Conservation (phyloP, 2,797 vertebrate genomes). For the Petrocephalus sullivani region DNA sequence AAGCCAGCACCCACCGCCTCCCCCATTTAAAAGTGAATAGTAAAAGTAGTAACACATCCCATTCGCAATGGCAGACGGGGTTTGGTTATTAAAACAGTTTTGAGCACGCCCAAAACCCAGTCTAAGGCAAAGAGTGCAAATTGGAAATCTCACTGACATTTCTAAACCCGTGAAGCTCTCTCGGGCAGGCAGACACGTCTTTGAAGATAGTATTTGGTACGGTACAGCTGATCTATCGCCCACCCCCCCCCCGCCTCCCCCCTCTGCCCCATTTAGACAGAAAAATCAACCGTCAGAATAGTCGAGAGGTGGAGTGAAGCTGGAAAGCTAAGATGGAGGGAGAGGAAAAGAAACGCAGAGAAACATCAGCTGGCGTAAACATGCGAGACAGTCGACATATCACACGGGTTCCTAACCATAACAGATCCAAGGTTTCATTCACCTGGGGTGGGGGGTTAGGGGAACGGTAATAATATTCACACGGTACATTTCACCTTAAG, state of each 20-base stretch:
- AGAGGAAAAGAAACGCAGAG: slow-evolving; percentile 46
- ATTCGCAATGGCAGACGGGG: slow-evolving; percentile 39
- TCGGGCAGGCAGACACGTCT: slow-evolving; percentile 18
- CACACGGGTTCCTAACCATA: neutral
- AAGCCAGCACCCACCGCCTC: neutral
- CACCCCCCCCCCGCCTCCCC: neutral
- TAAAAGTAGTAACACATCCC: slow-evolving; percentile 35
- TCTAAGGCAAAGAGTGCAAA: slow-evolving; percentile 42
- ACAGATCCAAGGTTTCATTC: slow-evolving; percentile 13
- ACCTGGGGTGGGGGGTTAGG: neutral
- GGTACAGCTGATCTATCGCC: neutral
- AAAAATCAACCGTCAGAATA: slow-evolving; percentile 37
- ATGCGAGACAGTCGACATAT: slow-evolving; percentile 20
- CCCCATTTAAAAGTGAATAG: neutral
- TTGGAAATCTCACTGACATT: slow-evolving; percentile 48
- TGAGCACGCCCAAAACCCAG: slow-evolving; percentile 40
- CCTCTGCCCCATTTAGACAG: slow-evolving; percentile 14
- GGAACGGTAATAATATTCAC: neutral
- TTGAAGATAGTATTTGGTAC: slow-evolving; percentile 8
- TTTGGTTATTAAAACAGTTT: slow-evolving; percentile 51
- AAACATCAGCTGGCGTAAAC: slow-evolving; percentile 4
- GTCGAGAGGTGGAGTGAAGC: neutral
- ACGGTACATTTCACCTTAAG: neutral
- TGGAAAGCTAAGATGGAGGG: slow-evolving; percentile 45
- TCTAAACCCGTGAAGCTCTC: slow-evolving; percentile 34